phyloP scores from a whole-genome alignment of 2,797 vertebrate genomes.

The Amblyraja radiata region DNA sequence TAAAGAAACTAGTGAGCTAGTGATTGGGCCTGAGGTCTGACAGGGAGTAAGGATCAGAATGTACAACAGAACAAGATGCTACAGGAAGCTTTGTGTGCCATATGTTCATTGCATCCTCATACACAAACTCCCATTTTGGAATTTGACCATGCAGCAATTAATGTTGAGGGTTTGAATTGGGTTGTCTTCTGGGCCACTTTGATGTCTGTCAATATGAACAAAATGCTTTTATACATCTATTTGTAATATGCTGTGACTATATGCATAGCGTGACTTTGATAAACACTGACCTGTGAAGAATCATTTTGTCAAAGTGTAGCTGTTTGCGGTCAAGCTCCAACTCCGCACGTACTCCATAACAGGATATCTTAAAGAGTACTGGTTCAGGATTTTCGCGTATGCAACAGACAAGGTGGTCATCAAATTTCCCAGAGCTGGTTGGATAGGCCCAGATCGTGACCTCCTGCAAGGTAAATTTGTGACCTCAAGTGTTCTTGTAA shows the following conservation, averaged over 20 bases:
- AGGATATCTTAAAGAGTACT: constrained; percentile 62
- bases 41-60: not conserved
- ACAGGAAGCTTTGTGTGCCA: not conserved
- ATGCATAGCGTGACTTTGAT: not conserved
- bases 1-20: not conserved
- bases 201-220: not conserved
- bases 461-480: constrained; percentile 51
- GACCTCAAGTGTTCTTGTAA: not conserved
- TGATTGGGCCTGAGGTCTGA: not conserved
- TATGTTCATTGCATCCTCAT: not conserved
- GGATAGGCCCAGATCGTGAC: constrained; percentile 78
- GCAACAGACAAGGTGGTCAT: constrained; percentile 69
- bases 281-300: constrained; percentile 65
- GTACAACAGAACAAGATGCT: not conserved
- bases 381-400: constrained; percentile 75
- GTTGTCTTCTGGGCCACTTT: not conserved
- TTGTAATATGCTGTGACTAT: not conserved
- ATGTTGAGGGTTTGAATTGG: not conserved
- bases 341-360: constrained; percentile 69
- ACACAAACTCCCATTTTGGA: not conserved
- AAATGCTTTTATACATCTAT: not conserved
- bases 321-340: constrained; percentile 69
- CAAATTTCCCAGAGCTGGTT: constrained; percentile 60
- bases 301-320: constrained; percentile 68
- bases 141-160: not conserved